A percentile compares a stretch with the other conserved stretches of the same genome.
Evolutionary conservation across 2,888 invertebrate species (phyloP).

Genomic region (Apamea monoglypha): DNA sequence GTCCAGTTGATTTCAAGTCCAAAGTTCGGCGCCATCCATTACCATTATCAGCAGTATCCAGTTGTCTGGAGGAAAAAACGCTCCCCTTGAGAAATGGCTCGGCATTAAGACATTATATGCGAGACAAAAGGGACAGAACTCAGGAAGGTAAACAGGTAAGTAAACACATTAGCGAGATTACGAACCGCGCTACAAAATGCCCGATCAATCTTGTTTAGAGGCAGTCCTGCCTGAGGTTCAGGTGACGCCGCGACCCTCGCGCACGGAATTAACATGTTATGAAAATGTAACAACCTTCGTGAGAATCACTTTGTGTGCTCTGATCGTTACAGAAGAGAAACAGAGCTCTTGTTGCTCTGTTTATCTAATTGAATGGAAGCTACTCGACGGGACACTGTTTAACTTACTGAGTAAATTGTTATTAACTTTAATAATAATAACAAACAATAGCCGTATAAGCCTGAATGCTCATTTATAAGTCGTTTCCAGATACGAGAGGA

Average conservation of each 20-base stretch:
- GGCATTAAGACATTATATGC: slow-evolving; percentile 78
- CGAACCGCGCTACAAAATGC: slow-evolving; percentile 70
- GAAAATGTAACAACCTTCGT: slow-evolving; percentile 51
- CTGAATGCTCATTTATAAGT: slow-evolving; percentile 22
- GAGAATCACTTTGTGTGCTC: slow-evolving; percentile 39
- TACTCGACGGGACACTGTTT: not conserved
- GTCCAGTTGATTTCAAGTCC: slow-evolving; percentile 76
- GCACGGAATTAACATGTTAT: slow-evolving; percentile 59
- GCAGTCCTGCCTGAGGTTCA: slow-evolving; percentile 56
- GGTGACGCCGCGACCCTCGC: slow-evolving; percentile 52
- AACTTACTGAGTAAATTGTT: slow-evolving; percentile 1
- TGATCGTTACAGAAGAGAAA: too few species aligned
- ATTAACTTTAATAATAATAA: slow-evolving; percentile 11
- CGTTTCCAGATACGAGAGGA: slow-evolving; percentile 14
- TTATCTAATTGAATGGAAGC: slow-evolving; percentile 35
- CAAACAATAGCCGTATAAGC: not conserved
- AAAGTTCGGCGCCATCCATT: slow-evolving; percentile 77
- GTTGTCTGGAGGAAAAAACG: slow-evolving; percentile 72
- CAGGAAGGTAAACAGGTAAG: slow-evolving; percentile 80
- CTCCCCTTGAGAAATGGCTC: slow-evolving; percentile 75
- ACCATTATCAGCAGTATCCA: slow-evolving; percentile 80
- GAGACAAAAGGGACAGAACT: slow-evolving; percentile 77
- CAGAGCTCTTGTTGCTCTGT: slow-evolving; percentile 36
- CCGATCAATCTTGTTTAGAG: slow-evolving; percentile 80
- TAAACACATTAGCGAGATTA: slow-evolving; percentile 87